A percentile compares a stretch with the other conserved stretches of the same genome.
These are phyloP conservation scores for Anoplopoma fimbria DNA, from an alignment of 2,113 vertebrate genomes.

Conservation along the genomic window DNA sequence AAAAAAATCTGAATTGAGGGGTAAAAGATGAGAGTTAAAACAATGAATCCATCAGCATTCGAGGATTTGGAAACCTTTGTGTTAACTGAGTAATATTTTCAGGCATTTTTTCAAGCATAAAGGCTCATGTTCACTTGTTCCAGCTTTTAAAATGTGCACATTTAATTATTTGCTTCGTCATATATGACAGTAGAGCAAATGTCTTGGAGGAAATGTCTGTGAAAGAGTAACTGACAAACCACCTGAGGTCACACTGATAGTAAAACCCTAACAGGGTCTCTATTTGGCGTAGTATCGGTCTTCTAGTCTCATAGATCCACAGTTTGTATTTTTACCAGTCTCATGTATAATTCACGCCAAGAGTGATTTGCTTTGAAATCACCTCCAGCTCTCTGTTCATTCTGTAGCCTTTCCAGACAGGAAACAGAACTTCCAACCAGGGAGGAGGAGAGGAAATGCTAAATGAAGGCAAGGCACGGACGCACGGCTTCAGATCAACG, in stretches of 20 bases:
- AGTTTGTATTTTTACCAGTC: background rate
- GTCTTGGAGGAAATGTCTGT: background rate
- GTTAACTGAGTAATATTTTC: no score
- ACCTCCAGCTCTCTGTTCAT: background rate
- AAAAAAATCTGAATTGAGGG: no score
- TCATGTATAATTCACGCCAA: conserved; percentile 38
- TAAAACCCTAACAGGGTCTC: background rate
- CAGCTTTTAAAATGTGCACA: background rate
- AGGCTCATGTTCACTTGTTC: background rate
- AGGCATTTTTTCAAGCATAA: no score
- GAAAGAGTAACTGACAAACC: background rate
- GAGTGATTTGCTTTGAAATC: conserved; percentile 17
- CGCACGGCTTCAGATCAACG: conserved; percentile 24
- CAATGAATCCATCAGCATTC: no score
- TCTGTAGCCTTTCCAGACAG: conserved; percentile 21
- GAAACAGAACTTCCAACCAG: conserved; percentile 31
- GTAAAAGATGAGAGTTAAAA: no score
- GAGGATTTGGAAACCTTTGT: no score
- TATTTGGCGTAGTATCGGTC: background rate
- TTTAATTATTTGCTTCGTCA: background rate
- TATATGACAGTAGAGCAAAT: background rate
- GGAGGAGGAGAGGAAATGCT: conserved; percentile 34
- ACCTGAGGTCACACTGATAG: background rate
- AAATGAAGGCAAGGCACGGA: conserved; percentile 18
- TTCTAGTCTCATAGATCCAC: background rate